Conservation (phyloP, 1,140 invertebrate species). For the Drosophila triauraria region DNA sequence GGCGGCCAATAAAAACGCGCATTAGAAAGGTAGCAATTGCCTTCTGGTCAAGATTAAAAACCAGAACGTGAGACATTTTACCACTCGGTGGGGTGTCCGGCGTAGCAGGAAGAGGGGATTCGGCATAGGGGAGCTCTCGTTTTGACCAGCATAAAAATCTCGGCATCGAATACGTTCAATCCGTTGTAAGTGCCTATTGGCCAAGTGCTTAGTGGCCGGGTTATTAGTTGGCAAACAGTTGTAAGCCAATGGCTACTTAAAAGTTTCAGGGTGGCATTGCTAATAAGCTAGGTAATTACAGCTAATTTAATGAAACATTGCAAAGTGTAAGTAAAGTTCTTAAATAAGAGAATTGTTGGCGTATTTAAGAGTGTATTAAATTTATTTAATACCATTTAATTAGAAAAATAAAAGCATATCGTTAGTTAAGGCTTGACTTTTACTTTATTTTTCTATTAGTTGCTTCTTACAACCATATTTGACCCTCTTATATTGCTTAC, state of each 20-base stretch:
- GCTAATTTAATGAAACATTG: background rate
- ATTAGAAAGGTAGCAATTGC: constrained; percentile 82
- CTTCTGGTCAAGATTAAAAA: constrained; percentile 73
- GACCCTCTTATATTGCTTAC: background rate
- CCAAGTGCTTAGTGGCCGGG: constrained; percentile 1
- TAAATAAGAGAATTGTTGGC: too few relatives aligned
- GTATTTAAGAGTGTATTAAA: too few relatives aligned
- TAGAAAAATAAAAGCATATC: too few relatives aligned
- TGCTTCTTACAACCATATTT: background rate
- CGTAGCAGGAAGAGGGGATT: background rate
- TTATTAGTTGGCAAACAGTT: constrained; percentile 14
- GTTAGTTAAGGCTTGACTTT: background rate
- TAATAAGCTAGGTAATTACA: background rate
- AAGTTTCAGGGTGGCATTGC: background rate
- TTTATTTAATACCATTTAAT: too few relatives aligned
- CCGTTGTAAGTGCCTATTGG: constrained; percentile 20
- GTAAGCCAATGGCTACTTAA: constrained; percentile 6
- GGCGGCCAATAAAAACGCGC: constrained; percentile 76
- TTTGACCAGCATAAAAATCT: constrained; percentile 10
- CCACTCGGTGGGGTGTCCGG: constrained; percentile 44
- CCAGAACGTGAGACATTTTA: constrained; percentile 79
- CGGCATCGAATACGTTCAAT: constrained; percentile 1
- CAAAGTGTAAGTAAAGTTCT: too few relatives aligned
- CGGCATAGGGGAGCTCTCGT: constrained; percentile 20
- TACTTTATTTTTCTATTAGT: background rate